Base-by-base conservation (phyloP, 1,140 invertebrate species). In the Drosophila kanapiae region DNA sequence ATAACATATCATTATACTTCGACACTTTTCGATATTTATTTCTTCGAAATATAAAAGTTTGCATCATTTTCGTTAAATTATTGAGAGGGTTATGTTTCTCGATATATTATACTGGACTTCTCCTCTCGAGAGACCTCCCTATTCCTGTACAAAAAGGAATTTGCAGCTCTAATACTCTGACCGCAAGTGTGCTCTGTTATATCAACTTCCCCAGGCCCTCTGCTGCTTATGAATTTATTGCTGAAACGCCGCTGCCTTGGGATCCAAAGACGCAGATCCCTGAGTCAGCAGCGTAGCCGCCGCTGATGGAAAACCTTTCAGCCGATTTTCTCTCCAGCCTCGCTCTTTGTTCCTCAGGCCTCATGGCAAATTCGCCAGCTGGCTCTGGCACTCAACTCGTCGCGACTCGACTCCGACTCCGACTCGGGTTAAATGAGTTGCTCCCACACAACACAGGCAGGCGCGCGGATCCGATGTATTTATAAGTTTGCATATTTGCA, bases 391-490 rank as follows among this genome's bases (percentile, higher is more conserved):
- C 63, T 60, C 54, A 11, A n/a, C 16, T 51, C 43, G 27, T 31
- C 29, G 9, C 57, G 27, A 33, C 27, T 16, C 57, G 42, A n/a
- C 49, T 23, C 1, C n/a, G 16, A 51, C 48, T 51, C 48, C 48
- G 23, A 47, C 33, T 51, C 75, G 75, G 75, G 75, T 78, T 78
- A 78, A 78, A 78, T 78, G 64, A 78, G 58, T 78, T 78, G 74
- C 75, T 78, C 75, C 75, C 75, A 78, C 75, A 56, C 75, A 59
- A 56, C 75, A 59, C 18, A 69, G 75, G 9, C 7, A 1, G 9
- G 31, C 74, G n/a, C 31, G 61, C 37, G 62, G 62, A 77, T 77
- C 54, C 68, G 37, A 69, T 54, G 57, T 78, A 67, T 75, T 53
- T 58, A 56, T 75, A 75, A 70, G 62, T 70, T 70, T 70, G 67